Evolutionary conservation across 1,140 invertebrate genomes (phyloP), one percentile per base, ranked within the genome.

Genomic region (Venturia canescens): DNA sequence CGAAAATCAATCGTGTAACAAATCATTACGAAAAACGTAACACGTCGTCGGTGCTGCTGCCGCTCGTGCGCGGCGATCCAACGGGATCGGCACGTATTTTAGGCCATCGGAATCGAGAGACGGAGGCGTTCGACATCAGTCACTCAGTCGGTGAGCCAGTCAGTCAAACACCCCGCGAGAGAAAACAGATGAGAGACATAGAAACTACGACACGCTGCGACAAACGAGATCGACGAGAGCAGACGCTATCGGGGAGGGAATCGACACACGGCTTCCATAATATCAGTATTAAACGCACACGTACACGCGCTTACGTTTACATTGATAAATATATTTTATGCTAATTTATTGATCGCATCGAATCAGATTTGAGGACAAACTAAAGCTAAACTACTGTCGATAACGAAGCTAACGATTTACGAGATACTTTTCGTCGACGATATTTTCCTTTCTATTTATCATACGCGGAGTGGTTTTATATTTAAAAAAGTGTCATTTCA

Each of bases 221-320:
- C 81, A 57, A 82, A 86, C 86, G 38, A 44, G 82, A 83, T 84
- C 84, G 85, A 87, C 88, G 87, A 83, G 86, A 83, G 74, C 79
- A 87, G 89, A 90, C 90, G 89, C 90, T 91, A 91, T 92, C 90
- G 88, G 86, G 86, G 87, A 87, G 88, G 88, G 88, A 87, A 92
- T 91, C 91, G 90, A 91, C 89, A 89, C 86, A 80, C 86, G 86
- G 84, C 88, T 89, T 91, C 90, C 88, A n/a, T n/a, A 88, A 75
- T 88, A 84, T 77, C 77, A 48, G 72, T 57, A 72, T 38, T 79
- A 48, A 34, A 48, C 27, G 26, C 53, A 31, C 26, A 48, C n/a
- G n/a, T 34, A 34, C 34, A 50, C 53, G 31, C 29, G 15, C 29
- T 34, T 71, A 38, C 27, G n/a, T 70, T 57, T 34, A 71, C 21